phyloP scores from a whole-genome alignment of 2,888 invertebrate genomes.

The Acanthosoma haemorrhoidale region DNA sequence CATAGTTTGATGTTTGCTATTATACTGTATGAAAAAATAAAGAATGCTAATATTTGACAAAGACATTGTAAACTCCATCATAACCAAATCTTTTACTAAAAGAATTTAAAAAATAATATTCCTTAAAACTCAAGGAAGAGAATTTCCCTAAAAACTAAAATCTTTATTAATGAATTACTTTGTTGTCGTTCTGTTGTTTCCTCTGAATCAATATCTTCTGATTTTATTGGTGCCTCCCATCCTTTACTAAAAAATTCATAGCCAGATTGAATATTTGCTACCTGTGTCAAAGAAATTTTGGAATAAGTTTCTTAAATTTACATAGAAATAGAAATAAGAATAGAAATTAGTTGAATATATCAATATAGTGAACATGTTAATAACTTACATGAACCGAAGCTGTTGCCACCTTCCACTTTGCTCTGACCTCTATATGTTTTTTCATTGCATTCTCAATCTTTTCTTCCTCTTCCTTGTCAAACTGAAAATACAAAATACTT shows the following conservation, averaged over 20 bases:
- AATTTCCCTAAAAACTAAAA: too few species aligned
- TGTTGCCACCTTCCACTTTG: slow-evolving; percentile 40
- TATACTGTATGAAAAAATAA: too few species aligned
- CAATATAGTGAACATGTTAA: background rate
- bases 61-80: too few species aligned
- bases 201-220: slow-evolving; percentile 25
- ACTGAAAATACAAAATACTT: background rate
- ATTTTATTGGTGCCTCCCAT: slow-evolving; percentile 44
- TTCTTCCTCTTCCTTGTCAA: slow-evolving; percentile 42
- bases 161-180: slow-evolving; percentile 25
- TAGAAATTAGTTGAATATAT: too few species aligned
- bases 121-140: too few species aligned
- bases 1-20: too few species aligned
- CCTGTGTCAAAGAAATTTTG: slow-evolving; percentile 19
- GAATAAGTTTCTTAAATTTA: too few species aligned
- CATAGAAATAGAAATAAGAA: too few species aligned
- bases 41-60: too few species aligned
- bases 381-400: slow-evolving; percentile 39
- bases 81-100: too few species aligned
- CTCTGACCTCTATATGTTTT: slow-evolving; percentile 41
- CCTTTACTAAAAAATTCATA: slow-evolving; percentile 49
- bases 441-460: slow-evolving; percentile 42
- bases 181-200: slow-evolving; percentile 16
- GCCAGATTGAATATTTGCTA: slow-evolving; percentile 43
- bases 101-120: too few species aligned